phyloP scores from a whole-genome alignment of 2,797 vertebrate genomes.

The Mus spretus region DNA sequence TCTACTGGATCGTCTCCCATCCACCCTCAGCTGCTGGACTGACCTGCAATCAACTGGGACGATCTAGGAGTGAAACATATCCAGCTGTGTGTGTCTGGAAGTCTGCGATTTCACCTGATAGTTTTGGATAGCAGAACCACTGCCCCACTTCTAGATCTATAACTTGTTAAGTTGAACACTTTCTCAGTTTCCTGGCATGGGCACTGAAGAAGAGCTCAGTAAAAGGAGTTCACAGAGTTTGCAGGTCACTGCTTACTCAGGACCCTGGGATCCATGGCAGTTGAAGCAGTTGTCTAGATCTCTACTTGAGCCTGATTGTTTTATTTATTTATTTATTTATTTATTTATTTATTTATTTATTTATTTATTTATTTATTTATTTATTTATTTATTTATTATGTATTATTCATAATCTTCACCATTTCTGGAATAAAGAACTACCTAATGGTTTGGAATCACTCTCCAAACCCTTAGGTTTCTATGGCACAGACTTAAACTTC shows the following conservation, averaged over 20 bases:
- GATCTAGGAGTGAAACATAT: constrained; percentile 55
- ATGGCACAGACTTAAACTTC: not conserved
- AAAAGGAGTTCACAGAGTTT: constrained; percentile 23
- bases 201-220: not conserved
- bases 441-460: not conserved
- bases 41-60: constrained; percentile 72
- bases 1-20: constrained; percentile 69
- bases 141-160: constrained; percentile 71
- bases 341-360: not conserved
- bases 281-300: not conserved
- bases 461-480: not conserved
- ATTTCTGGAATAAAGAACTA: not conserved
- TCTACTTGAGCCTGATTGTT: not conserved
- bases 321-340: not conserved
- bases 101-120: constrained; percentile 61
- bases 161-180: not conserved
- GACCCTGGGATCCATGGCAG: not conserved
- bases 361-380: not conserved
- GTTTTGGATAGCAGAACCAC: constrained; percentile 67
- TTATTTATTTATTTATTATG: not conserved
- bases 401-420: not conserved
- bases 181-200: constrained; percentile 69
- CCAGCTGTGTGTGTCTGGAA: constrained; percentile 68
- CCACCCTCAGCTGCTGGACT: constrained; percentile 23
- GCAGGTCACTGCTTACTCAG: not conserved